Base-by-base conservation (phyloP, 2,888 invertebrate species). In the Abrostola tripartita region DNA sequence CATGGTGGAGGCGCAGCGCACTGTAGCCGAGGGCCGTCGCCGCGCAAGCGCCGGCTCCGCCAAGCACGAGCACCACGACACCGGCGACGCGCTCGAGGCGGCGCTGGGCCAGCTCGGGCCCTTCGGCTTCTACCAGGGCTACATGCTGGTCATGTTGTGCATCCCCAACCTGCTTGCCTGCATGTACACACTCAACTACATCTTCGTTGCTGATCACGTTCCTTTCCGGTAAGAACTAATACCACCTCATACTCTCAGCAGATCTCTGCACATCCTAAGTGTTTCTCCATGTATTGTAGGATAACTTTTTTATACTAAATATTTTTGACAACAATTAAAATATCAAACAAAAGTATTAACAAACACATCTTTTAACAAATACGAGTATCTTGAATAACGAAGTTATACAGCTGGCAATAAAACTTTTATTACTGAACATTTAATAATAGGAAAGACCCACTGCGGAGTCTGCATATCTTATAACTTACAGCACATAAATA, bases 161-260 rank as follows among this genome's bases (percentile, higher is more conserved):
- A 67, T 95, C 55, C 95, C 95, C n/a, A 92, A 94, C 71, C 69
- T 95, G 58, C 88, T 96, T 54, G 88, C 95, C 4, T 94, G 95
- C 38, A 93, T 95, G 87, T 95, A 94, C 81, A 90, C 94, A 4
- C 87, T 96, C 54, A 95, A 94, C 81, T 96, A 95, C 75, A 92
- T 95, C 62, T 96, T 96, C 82, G 95, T 95, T 0, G 95, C 95
- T 0, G 95, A 95, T 60, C 88, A 89, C 75, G 92, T 95, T 63
- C 90, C 93, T 0, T 95, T 95, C 83, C 93, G 96, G 96, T 96
- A 81, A 87, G 90, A 54, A 14, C 38, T 2, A 11, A 14, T 12
- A 12, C 40, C 5, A 5, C 41, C n/a, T 41, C 6, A 40, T 38
- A 40, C 11, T 9, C 40, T 5, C 10, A 24, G 24, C 24, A 24